Conservation (phyloP, 2,113 vertebrate species). For the Lycaon pictus region DNA sequence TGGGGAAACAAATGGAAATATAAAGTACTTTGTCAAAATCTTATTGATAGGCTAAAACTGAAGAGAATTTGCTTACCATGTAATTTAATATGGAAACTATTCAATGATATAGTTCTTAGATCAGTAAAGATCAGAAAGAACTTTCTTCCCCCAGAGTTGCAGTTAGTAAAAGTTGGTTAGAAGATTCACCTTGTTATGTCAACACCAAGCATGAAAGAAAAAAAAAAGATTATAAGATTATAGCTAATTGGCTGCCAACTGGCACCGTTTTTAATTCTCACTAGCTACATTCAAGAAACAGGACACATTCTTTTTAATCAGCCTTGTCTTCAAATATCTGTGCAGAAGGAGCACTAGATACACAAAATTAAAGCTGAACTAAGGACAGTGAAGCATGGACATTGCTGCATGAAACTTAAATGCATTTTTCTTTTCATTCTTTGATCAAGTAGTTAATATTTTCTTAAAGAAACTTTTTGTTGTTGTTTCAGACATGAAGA, state of each 20-base stretch:
- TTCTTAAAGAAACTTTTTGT: not conserved
- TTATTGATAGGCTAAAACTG: not conserved
- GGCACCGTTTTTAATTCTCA: not conserved
- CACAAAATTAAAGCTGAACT: not conserved
- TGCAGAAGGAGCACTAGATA: not conserved
- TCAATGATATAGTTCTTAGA: not conserved
- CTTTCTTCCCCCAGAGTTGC: not conserved
- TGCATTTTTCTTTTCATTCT: constrained; percentile 19
- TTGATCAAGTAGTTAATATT: not conserved
- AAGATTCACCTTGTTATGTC: not conserved
- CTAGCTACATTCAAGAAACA: not conserved
- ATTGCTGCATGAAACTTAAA: not conserved
- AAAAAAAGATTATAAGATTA: not conserved
- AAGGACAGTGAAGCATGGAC: too few relatives aligned
- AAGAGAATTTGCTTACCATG: not conserved
- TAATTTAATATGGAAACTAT: not conserved
- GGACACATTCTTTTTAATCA: not conserved
- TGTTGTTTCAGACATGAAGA: not conserved
- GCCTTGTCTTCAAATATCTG: not conserved
- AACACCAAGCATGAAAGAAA: not conserved
- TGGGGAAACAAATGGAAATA: not conserved
- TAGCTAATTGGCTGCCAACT: not conserved
- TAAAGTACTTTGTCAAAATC: not conserved
- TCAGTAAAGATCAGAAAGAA: not conserved
- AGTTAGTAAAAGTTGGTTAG: not conserved